Evolutionary conservation across 2,113 vertebrate genomes (phyloP).

Genomic region (Numida meleagris): DNA sequence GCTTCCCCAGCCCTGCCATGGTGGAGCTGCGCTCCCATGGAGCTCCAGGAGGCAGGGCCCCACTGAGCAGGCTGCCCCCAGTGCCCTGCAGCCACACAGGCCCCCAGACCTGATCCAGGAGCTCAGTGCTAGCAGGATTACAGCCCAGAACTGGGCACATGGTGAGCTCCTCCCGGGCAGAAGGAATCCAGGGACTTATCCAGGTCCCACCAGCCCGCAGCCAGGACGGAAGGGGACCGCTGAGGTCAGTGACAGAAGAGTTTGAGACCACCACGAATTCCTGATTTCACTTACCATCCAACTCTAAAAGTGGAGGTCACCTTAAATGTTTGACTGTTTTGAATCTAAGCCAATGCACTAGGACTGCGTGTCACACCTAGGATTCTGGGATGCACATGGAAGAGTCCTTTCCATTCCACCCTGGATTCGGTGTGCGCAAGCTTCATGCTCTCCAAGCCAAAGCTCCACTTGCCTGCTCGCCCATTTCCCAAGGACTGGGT

Average conservation of each 20-base stretch:
- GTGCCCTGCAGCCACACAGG: rapidly evolving
- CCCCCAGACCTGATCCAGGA: background rate
- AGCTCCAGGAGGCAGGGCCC: no score
- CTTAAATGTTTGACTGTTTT: rapidly evolving
- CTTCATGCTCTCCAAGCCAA: background rate
- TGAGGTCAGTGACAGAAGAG: no score
- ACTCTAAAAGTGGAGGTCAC: background rate
- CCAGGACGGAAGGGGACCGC: no score
- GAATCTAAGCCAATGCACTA: background rate
- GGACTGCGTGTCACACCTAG: background rate
- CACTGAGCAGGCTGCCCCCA: no score
- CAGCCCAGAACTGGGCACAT: rapidly evolving
- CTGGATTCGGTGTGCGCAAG: rapidly evolving
- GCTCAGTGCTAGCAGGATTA: background rate
- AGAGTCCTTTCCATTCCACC: background rate
- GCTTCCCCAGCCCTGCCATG: no score
- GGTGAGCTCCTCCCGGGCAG: background rate
- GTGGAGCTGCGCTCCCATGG: no score
- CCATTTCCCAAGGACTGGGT: background rate
- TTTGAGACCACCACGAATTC: rapidly evolving
- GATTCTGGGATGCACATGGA: background rate
- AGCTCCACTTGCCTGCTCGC: background rate
- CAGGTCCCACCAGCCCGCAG: rapidly evolving
- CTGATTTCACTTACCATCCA: background rate
- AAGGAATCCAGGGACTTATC: rapidly evolving